phyloP scores from a whole-genome alignment of 2,888 invertebrate species.

The Pterobdella sp. region DNA sequence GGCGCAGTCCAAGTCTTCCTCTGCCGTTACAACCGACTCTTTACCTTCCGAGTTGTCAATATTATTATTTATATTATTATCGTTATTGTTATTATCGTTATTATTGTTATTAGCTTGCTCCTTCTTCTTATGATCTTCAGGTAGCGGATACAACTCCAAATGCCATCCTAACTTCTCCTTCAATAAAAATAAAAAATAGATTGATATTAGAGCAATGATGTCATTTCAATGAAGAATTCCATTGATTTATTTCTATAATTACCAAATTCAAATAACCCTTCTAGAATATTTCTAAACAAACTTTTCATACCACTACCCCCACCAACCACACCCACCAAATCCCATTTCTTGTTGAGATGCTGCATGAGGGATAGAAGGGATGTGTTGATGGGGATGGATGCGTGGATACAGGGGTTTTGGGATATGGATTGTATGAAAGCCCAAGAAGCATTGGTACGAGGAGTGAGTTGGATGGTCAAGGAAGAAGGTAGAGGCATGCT shows the following conservation, averaged over 20 bases:
- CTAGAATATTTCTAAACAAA: background rate
- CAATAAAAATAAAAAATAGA: background rate
- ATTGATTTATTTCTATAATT: too few species aligned
- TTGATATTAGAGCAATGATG: too few species aligned
- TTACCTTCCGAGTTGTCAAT: too few species aligned
- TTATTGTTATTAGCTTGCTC: background rate
- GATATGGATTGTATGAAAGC: constrained; percentile 13
- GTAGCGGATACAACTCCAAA: background rate
- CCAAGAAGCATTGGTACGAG: constrained; percentile 20
- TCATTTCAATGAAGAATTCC: too few species aligned
- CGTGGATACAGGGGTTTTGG: constrained; percentile 21
- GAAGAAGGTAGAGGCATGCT: background rate
- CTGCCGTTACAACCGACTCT: too few species aligned
- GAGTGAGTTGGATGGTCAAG: constrained; percentile 7
- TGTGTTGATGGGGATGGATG: background rate
- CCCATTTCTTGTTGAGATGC: constrained; percentile 19
- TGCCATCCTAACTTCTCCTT: background rate
- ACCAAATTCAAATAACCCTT: background rate
- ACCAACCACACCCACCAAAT: background rate
- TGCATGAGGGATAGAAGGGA: constrained; percentile 1
- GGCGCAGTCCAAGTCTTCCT: background rate
- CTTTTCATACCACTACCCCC: background rate
- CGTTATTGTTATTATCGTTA: background rate
- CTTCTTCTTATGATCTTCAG: background rate
- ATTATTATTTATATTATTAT: background rate